These are phyloP conservation scores for Thryonomys swinderianus DNA, from an alignment of 2,113 vertebrate genomes.

Conservation along the genomic window DNA sequence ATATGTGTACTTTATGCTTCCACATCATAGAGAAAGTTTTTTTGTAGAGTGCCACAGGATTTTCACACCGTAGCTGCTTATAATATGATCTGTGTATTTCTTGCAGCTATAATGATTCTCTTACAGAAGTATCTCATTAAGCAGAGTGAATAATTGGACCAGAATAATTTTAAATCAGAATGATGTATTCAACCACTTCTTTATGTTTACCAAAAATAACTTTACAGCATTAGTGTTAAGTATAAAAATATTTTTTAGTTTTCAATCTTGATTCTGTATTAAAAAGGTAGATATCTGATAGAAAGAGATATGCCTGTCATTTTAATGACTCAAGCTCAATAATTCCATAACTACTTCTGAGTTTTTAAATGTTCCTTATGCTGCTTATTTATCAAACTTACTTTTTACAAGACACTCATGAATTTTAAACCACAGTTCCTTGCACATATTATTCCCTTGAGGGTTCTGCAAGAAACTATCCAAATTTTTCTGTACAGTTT, in stretches of 20 bases:
- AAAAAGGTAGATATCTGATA: neutral
- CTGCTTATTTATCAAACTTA: neutral
- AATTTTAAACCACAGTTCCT: neutral
- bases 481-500: neutral
- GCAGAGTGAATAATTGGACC: neutral
- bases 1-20: neutral
- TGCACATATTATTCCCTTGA: neutral
- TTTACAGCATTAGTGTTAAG: neutral
- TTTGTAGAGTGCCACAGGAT: neutral
- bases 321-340: neutral
- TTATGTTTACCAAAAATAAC: slow-evolving; percentile 44
- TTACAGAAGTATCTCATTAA: slow-evolving; percentile 9
- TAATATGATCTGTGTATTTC: neutral
- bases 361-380: neutral
- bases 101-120: neutral
- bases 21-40: neutral
- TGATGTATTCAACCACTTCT: neutral
- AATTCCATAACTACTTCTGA: neutral
- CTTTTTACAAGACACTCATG: neutral
- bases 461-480: neutral
- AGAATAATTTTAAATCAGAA: slow-evolving; percentile 50
- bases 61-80: neutral
- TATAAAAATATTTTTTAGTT: neutral
- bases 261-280: neutral
- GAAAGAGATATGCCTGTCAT: neutral